Evolutionary conservation across 35 echinoderm and acorn worm genomes (phyloP), one percentile per base, ranked within the genome.

Genomic region (Hemicentrotus pulcherrimus): DNA sequence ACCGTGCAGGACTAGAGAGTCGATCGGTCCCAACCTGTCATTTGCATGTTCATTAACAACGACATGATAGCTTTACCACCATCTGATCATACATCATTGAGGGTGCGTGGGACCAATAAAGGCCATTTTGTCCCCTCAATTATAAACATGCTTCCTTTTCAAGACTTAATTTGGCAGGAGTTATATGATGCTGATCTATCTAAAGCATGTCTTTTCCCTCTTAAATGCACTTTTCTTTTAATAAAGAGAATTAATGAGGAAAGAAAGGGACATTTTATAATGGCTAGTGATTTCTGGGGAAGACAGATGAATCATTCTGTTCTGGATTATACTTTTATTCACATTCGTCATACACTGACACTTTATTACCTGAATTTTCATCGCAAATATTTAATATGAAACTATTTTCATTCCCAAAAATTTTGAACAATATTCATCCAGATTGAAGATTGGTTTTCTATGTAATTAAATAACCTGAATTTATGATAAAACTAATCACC

Each of bases 1-100:
- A 55, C 28, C 6, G 52, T 28, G 19, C 65, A 28, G 65, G 65
- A 78, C 65, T 78, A 28, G 19, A 78, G 19, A 78, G 22, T 14
- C 11, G 11, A 16, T 59, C 52, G 28, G 65, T 8, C 28, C 65
- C 65, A 78, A 78, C 65, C 22, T 78, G 65, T 78, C 65, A 8
- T n/a, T 78, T 78, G 65, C 65, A 78, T 78, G 65, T 78, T 78
- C 65, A 78, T 78, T 78, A 78, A 78, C 65, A 28, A 78, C 22
- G 18, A 24, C 65, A 78, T 78, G 24, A 78, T 78, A 78, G 65
- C 65, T 78, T 78, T 78, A 78, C 65, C 65, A 78, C 65, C 65
- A 78, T 78, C 22, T n/a, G 65, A 28, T n/a, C 65, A 78, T 78
- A 78, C 65, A 78, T 78, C 65, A 78, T 78, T 78, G 19, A 78